These are phyloP conservation scores for Gephyroberyx darwinii DNA, from an alignment of 2,797 vertebrate genomes.

Conservation along the genomic window DNA sequence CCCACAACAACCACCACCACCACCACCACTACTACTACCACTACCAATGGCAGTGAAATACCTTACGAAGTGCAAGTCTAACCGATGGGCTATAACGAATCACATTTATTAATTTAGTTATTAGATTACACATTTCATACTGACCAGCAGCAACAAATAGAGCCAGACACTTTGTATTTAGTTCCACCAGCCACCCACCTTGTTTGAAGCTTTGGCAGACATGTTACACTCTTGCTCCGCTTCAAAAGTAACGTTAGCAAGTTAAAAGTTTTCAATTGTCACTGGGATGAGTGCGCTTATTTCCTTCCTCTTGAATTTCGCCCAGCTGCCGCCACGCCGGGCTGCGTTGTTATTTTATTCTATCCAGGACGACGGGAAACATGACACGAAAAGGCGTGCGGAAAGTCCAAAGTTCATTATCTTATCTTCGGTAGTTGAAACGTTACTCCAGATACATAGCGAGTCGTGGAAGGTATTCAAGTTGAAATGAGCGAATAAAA, in stretches of 20 bases:
- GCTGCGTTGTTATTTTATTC: slow-evolving; percentile 80
- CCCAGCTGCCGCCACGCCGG: slow-evolving; percentile 86
- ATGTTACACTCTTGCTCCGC: slow-evolving; percentile 83
- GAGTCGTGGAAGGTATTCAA: slow-evolving; percentile 57
- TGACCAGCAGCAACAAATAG: slow-evolving; percentile 14
- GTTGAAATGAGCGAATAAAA: slow-evolving; percentile 14
- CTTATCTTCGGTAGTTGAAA: slow-evolving; percentile 65
- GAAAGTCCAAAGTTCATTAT: slow-evolving; percentile 86
- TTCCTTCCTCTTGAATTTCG: slow-evolving; percentile 63
- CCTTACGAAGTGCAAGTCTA: slow-evolving; percentile 18
- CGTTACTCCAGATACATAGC: slow-evolving; percentile 46
- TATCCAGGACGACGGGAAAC: slow-evolving; percentile 77
- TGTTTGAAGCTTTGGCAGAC: slow-evolving; percentile 89
- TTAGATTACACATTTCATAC: slow-evolving; percentile 11
- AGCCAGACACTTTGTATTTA: slow-evolving; percentile 13
- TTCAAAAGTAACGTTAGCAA: slow-evolving; percentile 49
- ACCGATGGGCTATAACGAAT: background rate
- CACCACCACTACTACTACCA: slow-evolving; percentile 13
- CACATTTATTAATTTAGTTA: background rate
- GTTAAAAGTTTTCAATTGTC: slow-evolving; percentile 64
- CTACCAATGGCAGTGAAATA: slow-evolving; percentile 5
- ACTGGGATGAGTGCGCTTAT: slow-evolving; percentile 61
- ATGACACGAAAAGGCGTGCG: slow-evolving; percentile 78
- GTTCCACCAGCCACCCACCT: slow-evolving; percentile 82
- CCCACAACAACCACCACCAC: background rate